Percentiles rank a stretch among this genome's conserved stretches.
phyloP scores from a whole-genome alignment of 64 coral and sea anemone species.

The Pocillopora damicornis region DNA sequence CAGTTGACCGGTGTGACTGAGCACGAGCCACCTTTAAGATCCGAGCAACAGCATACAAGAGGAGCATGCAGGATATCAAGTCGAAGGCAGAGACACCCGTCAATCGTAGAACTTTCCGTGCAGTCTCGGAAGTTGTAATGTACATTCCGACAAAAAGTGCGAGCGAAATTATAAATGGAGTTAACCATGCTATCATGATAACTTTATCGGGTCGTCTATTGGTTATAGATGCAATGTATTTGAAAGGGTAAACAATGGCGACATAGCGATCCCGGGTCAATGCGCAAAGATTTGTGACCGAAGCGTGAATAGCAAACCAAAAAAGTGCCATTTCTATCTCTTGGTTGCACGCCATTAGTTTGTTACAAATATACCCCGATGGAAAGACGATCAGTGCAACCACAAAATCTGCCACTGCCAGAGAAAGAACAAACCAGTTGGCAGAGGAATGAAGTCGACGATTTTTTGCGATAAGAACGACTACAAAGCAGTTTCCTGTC shows the following conservation, averaged over 20 bases:
- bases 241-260: conserved; percentile 31
- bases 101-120: not conserved
- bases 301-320: conserved; percentile 4
- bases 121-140: not conserved
- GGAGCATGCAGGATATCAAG: not conserved
- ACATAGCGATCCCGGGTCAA: conserved; percentile 41
- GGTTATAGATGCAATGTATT: not conserved
- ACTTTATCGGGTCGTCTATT: not conserved
- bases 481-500: conserved; percentile 5
- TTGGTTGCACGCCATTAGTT: not conserved
- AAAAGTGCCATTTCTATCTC: not conserved
- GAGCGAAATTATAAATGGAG: not conserved
- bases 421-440: conserved; percentile 28
- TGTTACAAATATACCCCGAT: not conserved
- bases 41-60: not conserved
- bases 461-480: not conserved
- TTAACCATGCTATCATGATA: not conserved
- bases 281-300: conserved; percentile 33
- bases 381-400: not conserved
- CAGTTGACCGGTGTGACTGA: not conserved
- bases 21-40: not conserved
- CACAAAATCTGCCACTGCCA: not conserved
- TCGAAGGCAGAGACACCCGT: not conserved
- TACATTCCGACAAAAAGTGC: not conserved
- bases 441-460: conserved; percentile 3